Evolutionary conservation across 2,888 invertebrate species (phyloP).

Genomic region (Tanypteryx hageni): DNA sequence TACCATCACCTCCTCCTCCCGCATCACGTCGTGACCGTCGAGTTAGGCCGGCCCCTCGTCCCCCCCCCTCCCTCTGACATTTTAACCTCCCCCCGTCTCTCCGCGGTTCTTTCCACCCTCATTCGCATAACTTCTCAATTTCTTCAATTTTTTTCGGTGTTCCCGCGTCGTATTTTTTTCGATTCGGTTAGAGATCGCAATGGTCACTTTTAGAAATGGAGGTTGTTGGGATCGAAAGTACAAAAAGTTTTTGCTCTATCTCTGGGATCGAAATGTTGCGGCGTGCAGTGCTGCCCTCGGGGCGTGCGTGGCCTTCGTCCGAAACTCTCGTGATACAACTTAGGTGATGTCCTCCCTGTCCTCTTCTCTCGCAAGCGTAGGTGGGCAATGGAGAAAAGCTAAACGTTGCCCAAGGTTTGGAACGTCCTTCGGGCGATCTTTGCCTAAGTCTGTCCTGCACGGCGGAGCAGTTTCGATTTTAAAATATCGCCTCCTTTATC

Average conservation of each 20-base stretch:
- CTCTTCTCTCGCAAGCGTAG: too few relatives aligned
- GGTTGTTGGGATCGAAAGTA: neutral
- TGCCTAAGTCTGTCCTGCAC: neutral
- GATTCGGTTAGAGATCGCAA: neutral
- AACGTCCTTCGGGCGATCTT: neutral
- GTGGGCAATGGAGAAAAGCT: too few relatives aligned
- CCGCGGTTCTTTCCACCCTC: too few relatives aligned
- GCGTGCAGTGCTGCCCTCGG: neutral
- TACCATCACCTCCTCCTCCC: slow-evolving; percentile 8
- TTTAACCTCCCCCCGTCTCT: too few relatives aligned
- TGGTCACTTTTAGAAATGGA: neutral
- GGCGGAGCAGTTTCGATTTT: neutral
- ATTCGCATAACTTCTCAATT: too few relatives aligned
- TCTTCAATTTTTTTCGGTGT: neutral
- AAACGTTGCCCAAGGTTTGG: neutral
- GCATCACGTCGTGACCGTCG: slow-evolving; percentile 51
- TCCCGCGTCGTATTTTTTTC: neutral
- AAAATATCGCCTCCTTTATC: neutral
- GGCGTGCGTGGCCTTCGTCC: neutral
- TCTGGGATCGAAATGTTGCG: neutral
- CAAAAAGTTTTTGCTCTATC: slow-evolving; percentile 2
- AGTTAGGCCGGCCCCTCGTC: neutral
- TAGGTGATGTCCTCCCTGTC: too few relatives aligned
- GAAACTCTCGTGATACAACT: neutral
- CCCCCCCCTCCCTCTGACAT: neutral